Percentiles rank a stretch among this genome's conserved stretches.
Conservation (phyloP, 2,113 vertebrate genomes). For the Phalacrocorax pelagicus region DNA sequence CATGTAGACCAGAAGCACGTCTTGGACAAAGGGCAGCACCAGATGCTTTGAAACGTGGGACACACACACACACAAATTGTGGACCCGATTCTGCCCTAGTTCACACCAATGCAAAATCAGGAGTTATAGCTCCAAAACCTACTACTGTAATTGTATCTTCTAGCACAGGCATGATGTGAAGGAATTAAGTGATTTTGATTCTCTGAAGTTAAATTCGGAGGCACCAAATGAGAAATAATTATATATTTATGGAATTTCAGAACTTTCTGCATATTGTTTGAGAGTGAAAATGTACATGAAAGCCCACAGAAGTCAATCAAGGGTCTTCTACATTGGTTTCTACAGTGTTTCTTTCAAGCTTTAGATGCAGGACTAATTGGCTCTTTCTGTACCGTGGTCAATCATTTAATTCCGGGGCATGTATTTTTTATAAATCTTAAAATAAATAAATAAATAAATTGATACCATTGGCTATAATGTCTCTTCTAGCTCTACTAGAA, state of each 20-base stretch:
- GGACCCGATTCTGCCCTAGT: not conserved
- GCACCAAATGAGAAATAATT: not conserved
- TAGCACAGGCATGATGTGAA: not conserved
- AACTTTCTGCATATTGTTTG: not conserved
- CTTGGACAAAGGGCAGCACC: not conserved
- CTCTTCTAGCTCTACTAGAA: not conserved
- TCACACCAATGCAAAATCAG: not conserved
- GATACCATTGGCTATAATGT: not conserved
- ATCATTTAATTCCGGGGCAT: not conserved
- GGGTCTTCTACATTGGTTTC: not conserved
- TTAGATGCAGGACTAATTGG: not conserved
- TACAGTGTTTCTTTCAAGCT: not conserved
- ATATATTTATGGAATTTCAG: not conserved
- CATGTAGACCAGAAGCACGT: rapidly evolving
- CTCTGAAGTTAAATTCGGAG: not conserved
- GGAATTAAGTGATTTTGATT: not conserved
- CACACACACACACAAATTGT: not conserved
- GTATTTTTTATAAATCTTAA: not conserved
- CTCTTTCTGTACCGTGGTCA: not conserved
- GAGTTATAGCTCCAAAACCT: not conserved
- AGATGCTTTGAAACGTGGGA: not conserved
- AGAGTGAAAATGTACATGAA: not conserved
- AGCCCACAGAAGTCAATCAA: not conserved
- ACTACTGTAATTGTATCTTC: not conserved
- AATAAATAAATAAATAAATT: not conserved